phyloP scores from a whole-genome alignment of 2,113 vertebrate species.

The Phainopepla nitens region DNA sequence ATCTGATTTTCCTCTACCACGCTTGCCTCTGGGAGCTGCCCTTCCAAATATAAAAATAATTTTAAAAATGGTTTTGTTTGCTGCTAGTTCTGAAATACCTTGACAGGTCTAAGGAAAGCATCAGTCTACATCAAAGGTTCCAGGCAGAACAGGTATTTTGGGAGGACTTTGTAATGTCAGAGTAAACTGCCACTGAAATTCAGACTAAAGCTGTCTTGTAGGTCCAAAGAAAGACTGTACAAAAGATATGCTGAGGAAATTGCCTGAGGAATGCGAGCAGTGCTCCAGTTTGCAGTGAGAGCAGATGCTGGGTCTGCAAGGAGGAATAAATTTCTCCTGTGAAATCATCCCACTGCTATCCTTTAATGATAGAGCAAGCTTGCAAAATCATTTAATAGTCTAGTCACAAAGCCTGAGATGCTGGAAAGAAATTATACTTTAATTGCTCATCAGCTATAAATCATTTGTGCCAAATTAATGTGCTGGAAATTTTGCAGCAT shows the following conservation, averaged over 20 bases:
- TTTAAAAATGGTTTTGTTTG: neutral
- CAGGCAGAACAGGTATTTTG: neutral
- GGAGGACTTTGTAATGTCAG: constrained; percentile 11
- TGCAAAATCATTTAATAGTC: neutral
- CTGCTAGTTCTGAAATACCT: neutral
- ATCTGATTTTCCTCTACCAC: neutral
- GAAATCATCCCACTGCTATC: neutral
- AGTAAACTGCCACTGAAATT: constrained; percentile 2
- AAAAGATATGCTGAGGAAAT: neutral
- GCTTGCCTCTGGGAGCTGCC: neutral
- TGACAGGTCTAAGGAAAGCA: neutral
- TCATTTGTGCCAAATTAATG: constrained; percentile 22
- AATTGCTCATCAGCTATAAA: constrained; percentile 44
- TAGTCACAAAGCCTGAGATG: constrained; percentile 5
- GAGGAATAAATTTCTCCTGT: neutral
- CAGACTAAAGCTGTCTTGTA: neutral
- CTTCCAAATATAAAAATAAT: neutral
- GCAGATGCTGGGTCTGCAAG: neutral
- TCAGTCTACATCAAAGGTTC: neutral
- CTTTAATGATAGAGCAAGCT: neutral
- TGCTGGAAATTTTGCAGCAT: constrained; percentile 25
- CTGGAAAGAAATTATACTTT: neutral
- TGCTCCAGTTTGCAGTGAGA: neutral
- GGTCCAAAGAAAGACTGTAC: neutral
- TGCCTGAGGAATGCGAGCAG: neutral